These are phyloP conservation scores for Scrobipalpa atriplicella DNA, from an alignment of 2,888 invertebrate genomes.

Conservation along the genomic window DNA sequence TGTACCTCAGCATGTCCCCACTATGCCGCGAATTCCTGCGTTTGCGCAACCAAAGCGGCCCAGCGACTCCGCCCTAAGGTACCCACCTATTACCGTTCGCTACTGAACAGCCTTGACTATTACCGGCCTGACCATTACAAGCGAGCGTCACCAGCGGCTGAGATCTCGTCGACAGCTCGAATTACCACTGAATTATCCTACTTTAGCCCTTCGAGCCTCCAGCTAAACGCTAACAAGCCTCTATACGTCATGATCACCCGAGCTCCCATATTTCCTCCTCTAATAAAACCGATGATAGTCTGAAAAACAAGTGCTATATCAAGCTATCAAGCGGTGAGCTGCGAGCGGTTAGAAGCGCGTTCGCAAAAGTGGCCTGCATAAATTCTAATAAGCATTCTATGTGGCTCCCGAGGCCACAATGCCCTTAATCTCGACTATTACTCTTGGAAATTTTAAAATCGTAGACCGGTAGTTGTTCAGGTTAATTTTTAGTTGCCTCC, in stretches of 20 bases:
- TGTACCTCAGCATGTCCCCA: conserved; percentile 54
- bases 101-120: conserved; percentile 78
- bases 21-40: conserved; percentile 60
- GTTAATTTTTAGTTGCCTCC: conserved; percentile 77
- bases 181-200: conserved; percentile 74
- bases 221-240: conserved; percentile 65
- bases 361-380: conserved; percentile 49
- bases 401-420: conserved; percentile 73
- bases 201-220: conserved; percentile 58
- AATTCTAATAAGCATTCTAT: conserved; percentile 74
- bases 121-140: conserved; percentile 65
- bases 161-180: conserved; percentile 72
- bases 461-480: conserved; percentile 66
- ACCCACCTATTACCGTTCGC: conserved; percentile 76
- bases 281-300: conserved; percentile 72
- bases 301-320: conserved; percentile 68
- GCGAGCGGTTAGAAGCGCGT: conserved; percentile 10
- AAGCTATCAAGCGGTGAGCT: conserved; percentile 9
- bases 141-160: conserved; percentile 67
- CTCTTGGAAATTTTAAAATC: conserved; percentile 70
- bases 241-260: conserved; percentile 56
- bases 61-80: conserved; percentile 67
- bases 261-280: conserved; percentile 68
- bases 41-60: conserved; percentile 58
- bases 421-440: conserved; percentile 76